Evolutionary conservation across 2,113 vertebrate species (phyloP).

Genomic region (Mastomys coucha): DNA sequence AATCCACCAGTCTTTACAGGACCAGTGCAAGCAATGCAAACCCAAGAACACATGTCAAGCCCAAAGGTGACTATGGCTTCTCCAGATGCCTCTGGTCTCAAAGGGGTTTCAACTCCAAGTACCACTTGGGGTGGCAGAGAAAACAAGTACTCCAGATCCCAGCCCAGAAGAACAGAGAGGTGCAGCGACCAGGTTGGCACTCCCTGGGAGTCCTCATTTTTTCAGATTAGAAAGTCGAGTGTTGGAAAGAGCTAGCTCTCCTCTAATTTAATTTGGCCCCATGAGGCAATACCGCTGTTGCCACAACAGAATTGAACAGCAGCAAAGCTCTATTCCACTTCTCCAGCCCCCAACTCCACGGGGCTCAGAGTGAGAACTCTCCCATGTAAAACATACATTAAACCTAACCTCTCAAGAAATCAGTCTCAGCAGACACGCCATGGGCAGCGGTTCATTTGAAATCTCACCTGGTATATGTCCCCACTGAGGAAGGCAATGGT

Average conservation of each 20-base stretch:
- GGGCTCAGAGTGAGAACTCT: not conserved
- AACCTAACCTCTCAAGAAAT: not conserved
- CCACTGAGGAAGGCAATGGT: not conserved
- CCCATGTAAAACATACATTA: not conserved
- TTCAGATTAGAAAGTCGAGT: slow-evolving; percentile 40
- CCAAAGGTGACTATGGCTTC: not conserved
- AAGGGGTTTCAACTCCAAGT: not conserved
- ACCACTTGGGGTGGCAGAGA: not conserved
- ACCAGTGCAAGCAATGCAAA: not conserved
- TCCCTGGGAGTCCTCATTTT: slow-evolving; percentile 40
- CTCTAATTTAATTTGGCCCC: slow-evolving; percentile 41
- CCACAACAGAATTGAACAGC: not conserved
- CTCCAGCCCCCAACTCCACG: not conserved
- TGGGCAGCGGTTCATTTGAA: not conserved
- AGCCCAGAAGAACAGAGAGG: not conserved
- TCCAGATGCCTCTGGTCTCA: not conserved
- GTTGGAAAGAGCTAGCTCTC: not conserved
- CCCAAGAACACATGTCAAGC: not conserved
- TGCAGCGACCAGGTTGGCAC: not conserved
- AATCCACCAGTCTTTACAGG: not conserved
- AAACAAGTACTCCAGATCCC: not conserved
- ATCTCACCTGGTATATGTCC: not conserved
- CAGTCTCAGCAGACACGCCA: not conserved
- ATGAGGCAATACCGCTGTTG: not conserved
- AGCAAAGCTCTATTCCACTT: not conserved